These are phyloP conservation scores for Chromobotia macracanthus DNA, from an alignment of 2,797 vertebrate species.

Conservation along the genomic window DNA sequence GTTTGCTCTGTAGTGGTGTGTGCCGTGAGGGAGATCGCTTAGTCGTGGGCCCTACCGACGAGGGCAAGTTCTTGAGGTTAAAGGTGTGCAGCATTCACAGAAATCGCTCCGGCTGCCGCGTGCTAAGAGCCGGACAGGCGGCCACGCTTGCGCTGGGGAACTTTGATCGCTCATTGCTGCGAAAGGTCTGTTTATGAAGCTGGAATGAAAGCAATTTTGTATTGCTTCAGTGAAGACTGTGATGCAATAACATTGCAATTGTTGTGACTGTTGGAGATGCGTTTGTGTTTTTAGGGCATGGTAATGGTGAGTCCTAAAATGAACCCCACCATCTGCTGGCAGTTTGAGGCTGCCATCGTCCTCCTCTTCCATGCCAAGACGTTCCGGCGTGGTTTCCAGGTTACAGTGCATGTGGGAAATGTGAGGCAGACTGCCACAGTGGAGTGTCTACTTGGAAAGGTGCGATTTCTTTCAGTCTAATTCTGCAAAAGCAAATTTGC, in stretches of 20 bases:
- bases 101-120: constrained; percentile 92
- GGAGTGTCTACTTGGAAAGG: constrained; percentile 93
- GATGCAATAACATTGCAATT: not conserved
- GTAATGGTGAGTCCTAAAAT: constrained; percentile 98
- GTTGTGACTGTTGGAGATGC: not conserved
- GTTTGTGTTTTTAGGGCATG: constrained; percentile 85
- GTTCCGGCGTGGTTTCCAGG: constrained; percentile 93
- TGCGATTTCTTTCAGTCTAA: constrained; percentile 61
- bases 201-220: not conserved
- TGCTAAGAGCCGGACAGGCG: constrained; percentile 92
- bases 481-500: not conserved
- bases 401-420: constrained; percentile 94
- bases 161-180: constrained; percentile 91
- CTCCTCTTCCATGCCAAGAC: constrained; percentile 95
- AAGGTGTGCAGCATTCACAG: constrained; percentile 95
- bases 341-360: constrained; percentile 94
- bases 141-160: constrained; percentile 90
- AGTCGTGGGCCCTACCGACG: constrained; percentile 92
- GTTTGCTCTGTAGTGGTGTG: constrained; percentile 81
- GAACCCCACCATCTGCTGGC: constrained; percentile 94
- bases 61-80: constrained; percentile 88
- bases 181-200: constrained; percentile 81
- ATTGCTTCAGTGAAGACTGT: constrained; percentile 16
- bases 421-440: constrained; percentile 92
- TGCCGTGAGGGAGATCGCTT: constrained; percentile 93